Conservation (phyloP, 2,888 invertebrate species). For the Spatulosminthurus flaviceps region DNA sequence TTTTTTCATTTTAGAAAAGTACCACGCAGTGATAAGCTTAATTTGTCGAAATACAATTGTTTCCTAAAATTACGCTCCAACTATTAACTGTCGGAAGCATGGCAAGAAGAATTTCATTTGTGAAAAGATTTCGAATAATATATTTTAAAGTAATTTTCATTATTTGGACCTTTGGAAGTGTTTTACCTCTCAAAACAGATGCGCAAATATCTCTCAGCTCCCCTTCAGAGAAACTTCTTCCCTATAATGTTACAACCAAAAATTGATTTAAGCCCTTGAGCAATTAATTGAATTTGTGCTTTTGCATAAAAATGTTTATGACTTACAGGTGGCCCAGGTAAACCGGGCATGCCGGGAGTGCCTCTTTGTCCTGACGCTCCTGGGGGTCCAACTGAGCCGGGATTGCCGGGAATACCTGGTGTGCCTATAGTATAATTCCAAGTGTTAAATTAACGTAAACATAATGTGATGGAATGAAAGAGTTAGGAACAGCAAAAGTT, state of each 20-base stretch:
- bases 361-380: slow-evolving; percentile 67
- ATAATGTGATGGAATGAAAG: not conserved
- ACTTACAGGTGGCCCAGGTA: slow-evolving; percentile 70
- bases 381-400: slow-evolving; percentile 65
- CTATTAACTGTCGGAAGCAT: too few relatives aligned
- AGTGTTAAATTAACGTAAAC: not conserved
- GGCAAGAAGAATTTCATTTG: too few relatives aligned
- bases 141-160: too few relatives aligned
- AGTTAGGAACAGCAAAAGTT: not conserved
- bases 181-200: slow-evolving; percentile 78
- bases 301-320: not conserved
- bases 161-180: slow-evolving; percentile 7
- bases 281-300: not conserved
- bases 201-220: slow-evolving; percentile 85
- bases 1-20: too few relatives aligned
- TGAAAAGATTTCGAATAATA: too few relatives aligned
- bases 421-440: slow-evolving; percentile 53
- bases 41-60: not conserved
- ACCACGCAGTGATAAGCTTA: too few relatives aligned
- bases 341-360: slow-evolving; percentile 69
- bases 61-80: not conserved
- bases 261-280: too few relatives aligned
- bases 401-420: slow-evolving; percentile 69
- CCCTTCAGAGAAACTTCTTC: slow-evolving; percentile 74
- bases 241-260: too few relatives aligned